Evolutionary conservation across 1,140 invertebrate species (phyloP).

Genomic region (Pseudomyrmex gracilis): DNA sequence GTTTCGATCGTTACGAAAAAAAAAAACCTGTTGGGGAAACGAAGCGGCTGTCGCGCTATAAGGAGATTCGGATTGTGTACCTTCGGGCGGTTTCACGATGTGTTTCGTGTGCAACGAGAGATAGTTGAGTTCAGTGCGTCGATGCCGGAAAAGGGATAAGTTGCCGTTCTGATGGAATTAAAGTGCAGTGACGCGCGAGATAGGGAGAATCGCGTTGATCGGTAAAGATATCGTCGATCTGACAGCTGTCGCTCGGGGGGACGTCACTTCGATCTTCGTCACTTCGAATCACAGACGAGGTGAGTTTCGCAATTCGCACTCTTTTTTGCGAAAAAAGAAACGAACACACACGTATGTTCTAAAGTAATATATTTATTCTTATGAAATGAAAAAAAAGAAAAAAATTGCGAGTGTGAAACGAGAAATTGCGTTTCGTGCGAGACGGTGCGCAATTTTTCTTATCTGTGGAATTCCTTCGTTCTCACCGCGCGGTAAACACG

Average conservation of each 20-base stretch:
- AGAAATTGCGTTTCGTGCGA: background rate
- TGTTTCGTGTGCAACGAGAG: background rate
- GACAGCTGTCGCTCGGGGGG: background rate
- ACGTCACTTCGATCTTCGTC: constrained; percentile 1
- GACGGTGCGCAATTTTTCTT: background rate
- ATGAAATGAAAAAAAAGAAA: no score
- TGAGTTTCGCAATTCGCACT: constrained; percentile 29
- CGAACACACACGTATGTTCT: background rate
- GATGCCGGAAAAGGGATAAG: background rate
- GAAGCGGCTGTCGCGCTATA: no score
- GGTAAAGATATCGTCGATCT: constrained; percentile 1
- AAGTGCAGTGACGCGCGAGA: constrained; percentile 50
- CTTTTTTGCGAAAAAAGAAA: background rate
- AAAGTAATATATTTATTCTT: background rate
- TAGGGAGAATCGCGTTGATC: constrained; percentile 16
- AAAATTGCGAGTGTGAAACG: background rate
- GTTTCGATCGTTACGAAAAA: no score
- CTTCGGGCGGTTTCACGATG: no score
- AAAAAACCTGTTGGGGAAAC: no score
- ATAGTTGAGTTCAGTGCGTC: constrained; percentile 5
- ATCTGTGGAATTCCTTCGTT: background rate
- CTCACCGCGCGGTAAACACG: background rate
- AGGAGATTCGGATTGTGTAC: no score
- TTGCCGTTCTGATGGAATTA: constrained; percentile 16
- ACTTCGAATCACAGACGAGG: constrained; percentile 16